Evolutionary conservation across 2,113 vertebrate species (phyloP), one percentile per base, ranked within the genome.

Genomic region (Hippocampus barbouri): DNA sequence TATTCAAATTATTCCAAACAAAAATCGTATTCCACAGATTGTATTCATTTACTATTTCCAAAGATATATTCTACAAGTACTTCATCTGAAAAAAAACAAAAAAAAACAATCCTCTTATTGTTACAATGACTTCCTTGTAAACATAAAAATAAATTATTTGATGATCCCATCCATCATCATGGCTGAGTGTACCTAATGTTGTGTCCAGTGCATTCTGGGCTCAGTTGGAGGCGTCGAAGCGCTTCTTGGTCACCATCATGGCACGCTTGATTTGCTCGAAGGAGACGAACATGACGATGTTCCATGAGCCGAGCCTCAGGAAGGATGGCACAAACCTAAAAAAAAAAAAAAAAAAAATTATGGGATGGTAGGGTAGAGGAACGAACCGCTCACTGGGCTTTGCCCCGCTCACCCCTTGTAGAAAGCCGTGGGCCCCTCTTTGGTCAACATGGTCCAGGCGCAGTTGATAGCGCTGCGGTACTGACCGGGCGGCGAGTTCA

Each of bases 401-500:
- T 27, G n/a, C 23, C n/a, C 2, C 14, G 3, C 45, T 74, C 59
- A 95, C 94, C 95, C 94, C 87, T 96, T 96, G 90, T 95, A 94
- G 79, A 95, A 95, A 14, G 95, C 94, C 0, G 90, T 89, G 0
- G 90, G 91, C 2, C 95, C 94, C 81, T 96, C 94, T 85, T 93
- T 94, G 9, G 88, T 91, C 83, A 94, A 10, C 94, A 95, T 94
- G 45, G 87, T 91, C 92, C 93, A 92, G 23, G 94, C 87, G 7
- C 94, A 95, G 82, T 91, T 92, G 49, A 94, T 49, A 0, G 94
- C 92, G 1, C 92, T 93, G 21, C 63, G 83, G 78, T 95, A 94
- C 76, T 93, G 93, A 21, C 93, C 93, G 0, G 92, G 94, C 1
- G 93, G 89, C 15, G 94, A 95, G 80, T 96, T 96, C 92, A 95